phyloP scores from a whole-genome alignment of 2,113 vertebrate genomes.

The Aleadryas rufinucha region DNA sequence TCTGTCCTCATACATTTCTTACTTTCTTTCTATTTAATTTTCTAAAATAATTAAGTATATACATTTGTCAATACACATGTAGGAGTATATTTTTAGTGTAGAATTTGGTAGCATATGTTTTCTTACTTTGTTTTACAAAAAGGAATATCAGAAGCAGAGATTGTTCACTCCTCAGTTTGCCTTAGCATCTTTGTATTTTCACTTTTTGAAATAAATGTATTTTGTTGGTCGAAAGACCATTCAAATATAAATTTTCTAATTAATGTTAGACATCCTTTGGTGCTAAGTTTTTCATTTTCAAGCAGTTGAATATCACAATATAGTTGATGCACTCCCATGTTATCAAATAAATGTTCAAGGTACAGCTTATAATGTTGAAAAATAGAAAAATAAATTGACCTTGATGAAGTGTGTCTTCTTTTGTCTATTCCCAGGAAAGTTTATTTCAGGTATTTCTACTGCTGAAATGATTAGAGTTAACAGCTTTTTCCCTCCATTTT shows the following conservation, averaged over 20 bases:
- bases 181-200: background rate
- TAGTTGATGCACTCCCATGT: constrained; percentile 36
- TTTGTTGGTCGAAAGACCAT: background rate
- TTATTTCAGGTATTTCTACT: constrained; percentile 81
- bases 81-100: background rate
- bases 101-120: background rate
- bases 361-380: constrained; percentile 80
- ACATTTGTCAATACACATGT: background rate
- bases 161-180: background rate
- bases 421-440: constrained; percentile 83
- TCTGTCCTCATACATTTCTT: background rate
- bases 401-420: constrained; percentile 87
- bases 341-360: constrained; percentile 77
- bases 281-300: constrained; percentile 19
- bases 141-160: background rate
- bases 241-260: constrained; percentile 42
- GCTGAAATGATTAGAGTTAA: constrained; percentile 84
- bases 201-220: background rate
- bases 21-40: background rate
- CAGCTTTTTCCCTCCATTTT: constrained; percentile 81
- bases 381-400: constrained; percentile 86
- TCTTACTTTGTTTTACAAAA: background rate
- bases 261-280: background rate
- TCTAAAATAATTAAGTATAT: background rate
- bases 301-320: background rate